phyloP scores from a whole-genome alignment of 2,888 invertebrate species.

The Amblyjoppa fuscipennis region DNA sequence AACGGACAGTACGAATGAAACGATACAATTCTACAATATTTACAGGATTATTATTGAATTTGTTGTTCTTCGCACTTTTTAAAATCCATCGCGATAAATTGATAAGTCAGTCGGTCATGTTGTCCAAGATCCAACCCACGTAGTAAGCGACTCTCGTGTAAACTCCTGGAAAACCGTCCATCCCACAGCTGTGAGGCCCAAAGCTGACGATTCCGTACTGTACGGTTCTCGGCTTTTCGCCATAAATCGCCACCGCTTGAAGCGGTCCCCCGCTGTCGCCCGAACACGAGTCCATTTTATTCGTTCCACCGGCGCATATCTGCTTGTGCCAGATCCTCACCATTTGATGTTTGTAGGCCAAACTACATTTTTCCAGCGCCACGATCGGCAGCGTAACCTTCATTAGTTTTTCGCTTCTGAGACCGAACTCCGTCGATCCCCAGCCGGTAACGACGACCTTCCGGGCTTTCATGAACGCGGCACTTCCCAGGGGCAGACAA shows the following conservation, averaged over 20 bases:
- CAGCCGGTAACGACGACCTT: conserved; percentile 74
- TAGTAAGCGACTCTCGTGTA: conserved; percentile 74
- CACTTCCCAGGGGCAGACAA: conserved; percentile 73
- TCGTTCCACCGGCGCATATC: conserved; percentile 77
- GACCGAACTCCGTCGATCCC: conserved; percentile 72
- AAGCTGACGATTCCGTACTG: conserved; percentile 77
- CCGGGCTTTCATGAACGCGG: not conserved
- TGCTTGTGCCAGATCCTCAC: conserved; percentile 69
- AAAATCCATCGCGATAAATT: not conserved
- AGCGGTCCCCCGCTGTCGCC: conserved; percentile 80
- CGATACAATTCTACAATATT: not conserved
- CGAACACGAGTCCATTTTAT: conserved; percentile 72
- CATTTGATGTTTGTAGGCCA: conserved; percentile 62
- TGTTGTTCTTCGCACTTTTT: not conserved
- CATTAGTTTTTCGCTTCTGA: conserved; percentile 63
- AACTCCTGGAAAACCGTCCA: conserved; percentile 70
- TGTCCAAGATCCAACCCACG: conserved; percentile 74
- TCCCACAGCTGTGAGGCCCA: conserved; percentile 73
- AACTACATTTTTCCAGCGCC: conserved; percentile 57
- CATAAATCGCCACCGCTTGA: conserved; percentile 68
- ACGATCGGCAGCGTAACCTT: conserved; percentile 70
- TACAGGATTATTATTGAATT: not conserved
- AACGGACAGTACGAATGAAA: not conserved
- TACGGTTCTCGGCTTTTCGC: conserved; percentile 63
- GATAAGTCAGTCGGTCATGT: conserved; percentile 59